Evolutionary conservation across 64 coral and sea anemone species (phyloP).

Genomic region (Porites lutea): DNA sequence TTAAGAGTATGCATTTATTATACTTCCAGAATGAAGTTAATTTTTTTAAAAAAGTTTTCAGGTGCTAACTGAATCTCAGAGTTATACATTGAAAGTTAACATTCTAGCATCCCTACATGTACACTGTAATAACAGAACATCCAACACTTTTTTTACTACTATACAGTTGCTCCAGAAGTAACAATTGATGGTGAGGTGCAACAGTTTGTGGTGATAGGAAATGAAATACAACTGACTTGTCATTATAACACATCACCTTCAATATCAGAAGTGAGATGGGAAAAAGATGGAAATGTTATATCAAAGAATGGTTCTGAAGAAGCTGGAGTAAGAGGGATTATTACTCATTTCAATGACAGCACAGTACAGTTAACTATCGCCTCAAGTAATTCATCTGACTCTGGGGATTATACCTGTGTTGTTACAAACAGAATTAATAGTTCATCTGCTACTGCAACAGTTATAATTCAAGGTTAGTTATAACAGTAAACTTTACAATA

Average conservation of each 20-base stretch:
- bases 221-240: conserved; percentile 7
- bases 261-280: background rate
- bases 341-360: conserved; percentile 2
- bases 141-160: too few relatives aligned
- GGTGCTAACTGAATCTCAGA: too few relatives aligned
- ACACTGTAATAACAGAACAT: too few relatives aligned
- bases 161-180: conserved; percentile 16
- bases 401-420: background rate
- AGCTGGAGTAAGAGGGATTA: background rate
- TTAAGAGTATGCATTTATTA: too few relatives aligned
- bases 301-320: background rate
- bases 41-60: too few relatives aligned
- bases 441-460: background rate
- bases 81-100: too few relatives aligned
- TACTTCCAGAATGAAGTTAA: too few relatives aligned
- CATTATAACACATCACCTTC: conserved; percentile 14
- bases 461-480: conserved; percentile 18
- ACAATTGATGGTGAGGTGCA: background rate
- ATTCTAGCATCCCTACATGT: too few relatives aligned
- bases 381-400: background rate
- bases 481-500: too few relatives aligned
- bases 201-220: background rate
- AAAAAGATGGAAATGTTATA: background rate
- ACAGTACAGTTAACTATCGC: background rate
- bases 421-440: conserved; percentile 1